These are phyloP conservation scores for Semnopithecus entellus DNA, from an alignment of 2,113 vertebrate species.

Conservation along the genomic window DNA sequence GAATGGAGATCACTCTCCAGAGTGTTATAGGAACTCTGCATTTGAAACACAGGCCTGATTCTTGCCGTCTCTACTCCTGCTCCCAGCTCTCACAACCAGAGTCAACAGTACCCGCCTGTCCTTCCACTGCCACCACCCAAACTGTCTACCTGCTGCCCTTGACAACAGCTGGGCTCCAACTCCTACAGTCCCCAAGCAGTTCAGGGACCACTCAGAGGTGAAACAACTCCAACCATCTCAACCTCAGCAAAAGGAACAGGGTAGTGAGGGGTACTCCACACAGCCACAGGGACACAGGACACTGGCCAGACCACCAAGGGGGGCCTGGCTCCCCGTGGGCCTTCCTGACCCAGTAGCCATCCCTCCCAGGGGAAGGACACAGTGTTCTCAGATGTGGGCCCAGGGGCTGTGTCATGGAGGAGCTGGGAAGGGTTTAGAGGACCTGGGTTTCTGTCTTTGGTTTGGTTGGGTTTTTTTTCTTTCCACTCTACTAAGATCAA, in stretches of 20 bases:
- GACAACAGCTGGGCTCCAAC: neutral
- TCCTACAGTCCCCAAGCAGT: neutral
- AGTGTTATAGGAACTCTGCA: neutral
- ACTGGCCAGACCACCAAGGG: fast-evolving
- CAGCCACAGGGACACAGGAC: neutral
- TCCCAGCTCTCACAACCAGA: neutral
- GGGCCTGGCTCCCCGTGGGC: neutral
- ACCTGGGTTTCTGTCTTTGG: neutral
- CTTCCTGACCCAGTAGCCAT: neutral
- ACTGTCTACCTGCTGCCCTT: neutral
- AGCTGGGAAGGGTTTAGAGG: neutral
- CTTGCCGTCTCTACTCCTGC: neutral
- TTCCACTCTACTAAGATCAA: neutral
- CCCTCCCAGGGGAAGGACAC: neutral
- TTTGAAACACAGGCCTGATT: neutral
- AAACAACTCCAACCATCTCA: neutral
- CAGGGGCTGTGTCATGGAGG: neutral
- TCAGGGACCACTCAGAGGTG: neutral
- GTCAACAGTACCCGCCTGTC: neutral
- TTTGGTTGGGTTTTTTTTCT: neutral
- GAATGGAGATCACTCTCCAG: neutral
- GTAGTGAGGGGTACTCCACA: neutral
- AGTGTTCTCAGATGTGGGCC: neutral
- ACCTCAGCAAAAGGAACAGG: neutral
- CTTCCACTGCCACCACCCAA: neutral